Percentiles rank a stretch among this genome's conserved stretches.
Evolutionary conservation across 1,140 invertebrate genomes (phyloP).

Genomic region (Colletes latitarsis): DNA sequence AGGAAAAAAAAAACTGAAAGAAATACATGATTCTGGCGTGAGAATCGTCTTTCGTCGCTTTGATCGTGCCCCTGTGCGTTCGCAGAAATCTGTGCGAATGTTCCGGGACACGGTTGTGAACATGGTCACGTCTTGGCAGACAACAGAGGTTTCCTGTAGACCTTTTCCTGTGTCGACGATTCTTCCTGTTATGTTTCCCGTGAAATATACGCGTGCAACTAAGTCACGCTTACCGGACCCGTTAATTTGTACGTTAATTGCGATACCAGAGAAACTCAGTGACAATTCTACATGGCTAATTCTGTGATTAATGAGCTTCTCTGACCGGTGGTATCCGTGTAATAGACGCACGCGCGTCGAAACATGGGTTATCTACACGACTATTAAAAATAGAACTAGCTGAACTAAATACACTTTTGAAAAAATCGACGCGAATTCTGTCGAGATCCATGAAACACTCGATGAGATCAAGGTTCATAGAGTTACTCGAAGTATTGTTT

Average conservation of each 20-base stretch:
- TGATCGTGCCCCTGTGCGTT: not conserved
- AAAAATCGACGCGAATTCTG: too few species aligned
- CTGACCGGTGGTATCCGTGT: not conserved
- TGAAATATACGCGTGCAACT: slow-evolving; percentile 12
- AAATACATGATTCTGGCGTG: not conserved
- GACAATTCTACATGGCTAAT: not conserved
- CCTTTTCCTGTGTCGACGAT: slow-evolving; percentile 12
- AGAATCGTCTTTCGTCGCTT: slow-evolving; percentile 6
- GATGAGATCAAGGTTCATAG: too few species aligned
- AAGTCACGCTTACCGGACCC: not conserved
- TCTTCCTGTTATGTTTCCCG: slow-evolving; percentile 16
- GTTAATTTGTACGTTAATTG: slow-evolving; percentile 12
- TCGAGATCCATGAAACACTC: too few species aligned
- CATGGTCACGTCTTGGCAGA: slow-evolving; percentile 14
- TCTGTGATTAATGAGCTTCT: not conserved
- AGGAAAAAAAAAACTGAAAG: not conserved
- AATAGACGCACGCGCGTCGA: not conserved
- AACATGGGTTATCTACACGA: not conserved
- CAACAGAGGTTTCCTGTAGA: not conserved
- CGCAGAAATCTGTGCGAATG: slow-evolving; percentile 11
- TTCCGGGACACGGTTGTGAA: slow-evolving; percentile 3
- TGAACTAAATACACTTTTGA: too few species aligned
- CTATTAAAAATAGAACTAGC: too few species aligned
- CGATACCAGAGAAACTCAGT: too few species aligned
- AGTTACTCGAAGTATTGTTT: too few species aligned